Base-by-base conservation (phyloP, 2,797 vertebrate species). In the Muscicapa striata region DNA sequence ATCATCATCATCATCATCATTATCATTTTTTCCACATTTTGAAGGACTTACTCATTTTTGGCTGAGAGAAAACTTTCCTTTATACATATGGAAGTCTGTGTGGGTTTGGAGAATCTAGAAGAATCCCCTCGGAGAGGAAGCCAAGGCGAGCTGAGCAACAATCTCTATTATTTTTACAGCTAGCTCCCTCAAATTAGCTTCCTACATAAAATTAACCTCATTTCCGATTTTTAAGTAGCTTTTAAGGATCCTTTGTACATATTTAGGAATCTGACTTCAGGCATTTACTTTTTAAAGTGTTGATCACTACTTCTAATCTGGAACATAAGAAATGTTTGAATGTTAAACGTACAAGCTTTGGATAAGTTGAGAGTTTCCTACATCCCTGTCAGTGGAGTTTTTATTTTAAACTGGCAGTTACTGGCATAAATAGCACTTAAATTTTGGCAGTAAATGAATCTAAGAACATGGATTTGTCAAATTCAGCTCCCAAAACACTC, bases 401-500 rank as follows among this genome's bases (percentile, higher is more conserved):
- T 84, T 76, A 46, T 45, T 93, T 76, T 69, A 76, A 92, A 83
- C 27, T 67, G 26, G 32, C 38, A 75, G 75, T 51, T 84, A 68
- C 19, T 63, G 68, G 49, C 70, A 92, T 45, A 93, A 95, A 73
- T 55, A 76, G n/a, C 38, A 49, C 15, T 32, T 45, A 93, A 73
- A 82, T 76, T 69, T 84, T 84, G 48, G 36, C 59, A 93, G 74
- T 29, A 93, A 63, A 77, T 70, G 24, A 75, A 61, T 75, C 64
- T 75, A 84, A 75, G 57, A 84, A 84, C 63, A 90, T 29, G 26
- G 34, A 74, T 82, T 94, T 92, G n/a, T 76, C 67, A 87, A 67
- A 32, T 84, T 92, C 38, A 76, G 23, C 23, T 92, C 48, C 32
- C 36, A 63, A 73, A 88, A 84, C 43, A 54, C 27, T 40, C 51